A percentile compares a stretch with the other conserved stretches of the same genome.
Conservation (phyloP, 2,113 vertebrate species). For the Chloebia gouldiae region DNA sequence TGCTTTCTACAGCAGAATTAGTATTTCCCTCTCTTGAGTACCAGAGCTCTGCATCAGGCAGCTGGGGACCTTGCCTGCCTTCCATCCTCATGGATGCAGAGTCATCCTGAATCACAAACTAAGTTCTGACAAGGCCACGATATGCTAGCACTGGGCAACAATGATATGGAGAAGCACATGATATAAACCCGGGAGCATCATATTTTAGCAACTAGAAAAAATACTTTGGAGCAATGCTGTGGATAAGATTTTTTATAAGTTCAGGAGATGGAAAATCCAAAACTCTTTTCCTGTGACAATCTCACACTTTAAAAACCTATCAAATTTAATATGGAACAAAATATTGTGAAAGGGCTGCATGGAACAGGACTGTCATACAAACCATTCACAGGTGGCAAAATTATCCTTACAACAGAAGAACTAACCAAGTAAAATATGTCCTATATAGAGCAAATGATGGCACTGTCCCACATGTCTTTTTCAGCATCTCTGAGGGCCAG, state of each 20-base stretch:
- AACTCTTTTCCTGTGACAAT: background rate
- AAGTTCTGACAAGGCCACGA: background rate
- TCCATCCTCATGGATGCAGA: background rate
- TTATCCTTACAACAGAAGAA: background rate
- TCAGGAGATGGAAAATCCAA: background rate
- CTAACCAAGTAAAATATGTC: background rate
- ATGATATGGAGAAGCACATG: background rate
- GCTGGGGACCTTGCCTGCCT: background rate
- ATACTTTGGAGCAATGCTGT: background rate
- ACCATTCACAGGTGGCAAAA: background rate
- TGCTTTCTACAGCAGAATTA: slow-evolving; percentile 29
- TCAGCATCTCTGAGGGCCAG: background rate
- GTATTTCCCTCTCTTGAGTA: background rate
- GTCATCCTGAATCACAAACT: background rate
- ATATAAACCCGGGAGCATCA: background rate
- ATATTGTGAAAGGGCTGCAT: background rate
- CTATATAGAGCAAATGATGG: background rate
- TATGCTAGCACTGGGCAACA: background rate
- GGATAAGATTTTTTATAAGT: background rate
- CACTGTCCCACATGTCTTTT: background rate
- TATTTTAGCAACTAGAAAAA: background rate
- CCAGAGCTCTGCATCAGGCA: background rate
- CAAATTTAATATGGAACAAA: background rate
- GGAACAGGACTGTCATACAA: slow-evolving; percentile 17
- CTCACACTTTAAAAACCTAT: background rate